Conservation (phyloP, 2,113 vertebrate species). For the Clarias gariepinus region DNA sequence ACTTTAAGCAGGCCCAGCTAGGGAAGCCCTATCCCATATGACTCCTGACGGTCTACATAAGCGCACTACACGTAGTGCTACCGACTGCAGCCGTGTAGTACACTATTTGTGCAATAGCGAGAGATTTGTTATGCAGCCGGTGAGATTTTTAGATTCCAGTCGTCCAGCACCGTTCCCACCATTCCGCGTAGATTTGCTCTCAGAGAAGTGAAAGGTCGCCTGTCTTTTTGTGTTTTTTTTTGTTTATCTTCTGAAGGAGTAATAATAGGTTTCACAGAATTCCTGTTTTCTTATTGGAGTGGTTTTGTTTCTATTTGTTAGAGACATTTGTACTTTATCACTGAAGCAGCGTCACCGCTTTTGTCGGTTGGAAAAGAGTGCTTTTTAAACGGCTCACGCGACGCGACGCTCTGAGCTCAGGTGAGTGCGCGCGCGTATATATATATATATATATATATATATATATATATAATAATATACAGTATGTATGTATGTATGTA, state of each 20-base stretch:
- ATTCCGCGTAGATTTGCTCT: slow-evolving; percentile 38
- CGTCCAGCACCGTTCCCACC: slow-evolving; percentile 39
- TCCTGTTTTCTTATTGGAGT: neutral
- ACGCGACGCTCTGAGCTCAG: slow-evolving; percentile 2
- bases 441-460: too few relatives aligned
- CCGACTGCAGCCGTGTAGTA: neutral
- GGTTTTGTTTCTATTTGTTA: neutral
- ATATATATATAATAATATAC: too few relatives aligned
- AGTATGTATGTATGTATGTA: too few relatives aligned
- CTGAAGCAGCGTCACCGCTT: neutral
- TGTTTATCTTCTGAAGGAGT: neutral
- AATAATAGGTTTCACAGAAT: neutral
- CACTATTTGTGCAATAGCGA: neutral
- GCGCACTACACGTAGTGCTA: neutral
- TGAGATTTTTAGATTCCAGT: slow-evolving; percentile 21
- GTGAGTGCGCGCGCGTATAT: slow-evolving; percentile 18
- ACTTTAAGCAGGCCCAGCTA: slow-evolving; percentile 15
- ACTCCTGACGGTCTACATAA: neutral
- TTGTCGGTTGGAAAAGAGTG: neutral
- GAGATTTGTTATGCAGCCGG: neutral
- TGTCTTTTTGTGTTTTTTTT: neutral
- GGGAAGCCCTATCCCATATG: neutral
- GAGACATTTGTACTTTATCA: neutral
- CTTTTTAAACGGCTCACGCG: slow-evolving; percentile 1
- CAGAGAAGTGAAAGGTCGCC: slow-evolving; percentile 35